A percentile compares a stretch with the other conserved stretches of the same genome.
Evolutionary conservation across 92 coral and sea anemone genomes (phyloP).

Genomic region (Bergia sp.): DNA sequence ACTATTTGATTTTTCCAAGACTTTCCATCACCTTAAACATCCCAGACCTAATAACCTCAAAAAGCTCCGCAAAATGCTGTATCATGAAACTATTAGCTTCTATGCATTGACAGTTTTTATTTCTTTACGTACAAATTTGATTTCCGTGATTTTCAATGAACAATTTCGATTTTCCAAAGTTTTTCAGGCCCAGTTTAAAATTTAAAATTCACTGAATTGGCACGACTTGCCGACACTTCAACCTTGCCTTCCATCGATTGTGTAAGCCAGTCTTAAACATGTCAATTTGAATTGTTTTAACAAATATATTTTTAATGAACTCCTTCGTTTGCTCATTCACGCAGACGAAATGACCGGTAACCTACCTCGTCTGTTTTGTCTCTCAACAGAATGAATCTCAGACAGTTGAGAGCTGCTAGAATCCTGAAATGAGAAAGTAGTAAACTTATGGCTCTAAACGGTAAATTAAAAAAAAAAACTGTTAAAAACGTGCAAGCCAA

Average conservation of each 20-base stretch:
- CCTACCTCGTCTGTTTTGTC: constrained; percentile 25
- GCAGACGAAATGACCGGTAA: background rate
- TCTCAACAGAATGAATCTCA: constrained; percentile 22
- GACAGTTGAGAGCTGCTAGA: constrained; percentile 7
- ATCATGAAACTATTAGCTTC: too few species aligned
- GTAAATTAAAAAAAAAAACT: background rate
- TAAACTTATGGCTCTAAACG: background rate
- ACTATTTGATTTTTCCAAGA: too few species aligned
- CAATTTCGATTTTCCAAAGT: background rate
- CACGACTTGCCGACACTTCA: too few species aligned
- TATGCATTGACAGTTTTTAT: background rate
- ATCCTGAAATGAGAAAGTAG: background rate
- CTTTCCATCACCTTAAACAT: too few species aligned
- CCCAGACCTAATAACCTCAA: too few species aligned
- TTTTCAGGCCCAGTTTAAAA: background rate
- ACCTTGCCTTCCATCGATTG: too few species aligned
- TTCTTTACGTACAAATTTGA: background rate
- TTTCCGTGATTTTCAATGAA: background rate
- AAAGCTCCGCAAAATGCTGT: too few species aligned
- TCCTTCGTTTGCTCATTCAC: background rate
- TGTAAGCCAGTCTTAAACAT: too few species aligned
- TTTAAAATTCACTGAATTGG: too few species aligned
- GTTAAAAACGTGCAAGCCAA: too few species aligned
- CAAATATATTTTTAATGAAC: too few species aligned
- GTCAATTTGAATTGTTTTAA: too few species aligned